Evolutionary conservation across 2,888 invertebrate species (phyloP).

Genomic region (Sepioteuthis lessoniana): DNA sequence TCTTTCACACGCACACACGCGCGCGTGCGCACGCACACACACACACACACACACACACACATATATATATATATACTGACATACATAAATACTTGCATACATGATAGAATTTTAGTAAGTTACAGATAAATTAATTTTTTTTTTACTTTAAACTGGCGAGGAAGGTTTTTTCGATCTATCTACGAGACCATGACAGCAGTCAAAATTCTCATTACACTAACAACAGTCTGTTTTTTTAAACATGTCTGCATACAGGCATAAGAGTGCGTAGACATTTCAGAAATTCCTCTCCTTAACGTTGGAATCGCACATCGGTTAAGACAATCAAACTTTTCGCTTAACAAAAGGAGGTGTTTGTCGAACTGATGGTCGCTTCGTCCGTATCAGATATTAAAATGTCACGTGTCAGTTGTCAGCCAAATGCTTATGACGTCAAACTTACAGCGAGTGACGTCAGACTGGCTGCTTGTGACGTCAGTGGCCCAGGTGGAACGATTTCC

Average conservation of each 20-base stretch:
- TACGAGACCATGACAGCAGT: too few relatives aligned
- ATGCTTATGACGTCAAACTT: neutral
- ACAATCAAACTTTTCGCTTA: neutral
- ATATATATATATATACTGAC: too few relatives aligned
- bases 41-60: too few relatives aligned
- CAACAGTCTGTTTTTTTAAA: too few relatives aligned
- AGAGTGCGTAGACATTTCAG: neutral
- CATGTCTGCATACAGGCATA: neutral
- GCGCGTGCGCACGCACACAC: too few relatives aligned
- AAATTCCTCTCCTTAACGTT: neutral
- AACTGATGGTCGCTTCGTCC: neutral
- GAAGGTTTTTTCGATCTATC: too few relatives aligned
- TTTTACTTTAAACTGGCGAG: too few relatives aligned
- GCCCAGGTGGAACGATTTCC: slow-evolving; percentile 33
- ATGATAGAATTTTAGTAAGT: too few relatives aligned
- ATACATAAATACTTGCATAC: too few relatives aligned
- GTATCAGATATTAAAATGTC: neutral
- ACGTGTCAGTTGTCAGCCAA: slow-evolving; percentile 33
- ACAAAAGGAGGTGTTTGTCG: neutral
- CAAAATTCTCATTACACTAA: too few relatives aligned
- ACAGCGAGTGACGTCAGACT: slow-evolving; percentile 5
- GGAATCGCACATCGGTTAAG: neutral
- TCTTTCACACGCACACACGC: too few relatives aligned
- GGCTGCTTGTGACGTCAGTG: neutral
- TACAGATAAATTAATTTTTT: too few relatives aligned